Evolutionary conservation across 2,797 vertebrate species (phyloP).

Genomic region (Ctenopoma multispine): DNA sequence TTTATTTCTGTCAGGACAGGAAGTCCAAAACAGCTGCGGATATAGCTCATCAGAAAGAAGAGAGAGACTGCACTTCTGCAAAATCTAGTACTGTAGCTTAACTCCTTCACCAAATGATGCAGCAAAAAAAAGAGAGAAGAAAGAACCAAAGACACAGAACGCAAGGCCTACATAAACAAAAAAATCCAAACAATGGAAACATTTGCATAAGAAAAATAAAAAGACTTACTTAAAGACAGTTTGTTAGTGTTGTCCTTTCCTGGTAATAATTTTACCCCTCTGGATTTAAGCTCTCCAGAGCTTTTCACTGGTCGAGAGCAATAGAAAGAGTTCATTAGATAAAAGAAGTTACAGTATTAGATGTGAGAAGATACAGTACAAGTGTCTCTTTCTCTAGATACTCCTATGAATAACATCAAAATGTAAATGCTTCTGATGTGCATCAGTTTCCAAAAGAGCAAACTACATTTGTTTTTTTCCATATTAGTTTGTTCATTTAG

Average conservation of each 20-base stretch:
- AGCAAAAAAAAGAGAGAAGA: conserved; percentile 55
- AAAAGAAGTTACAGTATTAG: conserved; percentile 79
- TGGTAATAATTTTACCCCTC: conserved; percentile 97
- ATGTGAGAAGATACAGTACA: conserved; percentile 80
- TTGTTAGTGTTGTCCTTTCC: conserved; percentile 97
- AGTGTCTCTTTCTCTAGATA: conserved; percentile 72
- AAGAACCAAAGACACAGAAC: conserved; percentile 60
- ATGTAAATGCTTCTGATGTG: conserved; percentile 44
- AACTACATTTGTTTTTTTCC: conserved; percentile 42
- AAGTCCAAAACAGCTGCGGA: conserved; percentile 41
- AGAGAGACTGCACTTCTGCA: conserved; percentile 75
- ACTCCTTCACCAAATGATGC: conserved; percentile 69
- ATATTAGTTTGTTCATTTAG: conserved; percentile 30
- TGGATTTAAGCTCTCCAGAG: conserved; percentile 95
- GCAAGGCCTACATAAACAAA: conserved; percentile 65
- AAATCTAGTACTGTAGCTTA: conserved; percentile 80
- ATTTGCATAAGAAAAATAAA: conserved; percentile 74
- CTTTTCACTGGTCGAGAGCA: conserved; percentile 85
- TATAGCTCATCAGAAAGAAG: conserved; percentile 70
- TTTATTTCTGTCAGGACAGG: conserved; percentile 48
- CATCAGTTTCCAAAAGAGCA: conserved; percentile 35
- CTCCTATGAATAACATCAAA: conserved; percentile 55
- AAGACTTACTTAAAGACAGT: conserved; percentile 96
- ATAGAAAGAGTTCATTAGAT: conserved; percentile 77
- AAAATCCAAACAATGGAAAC: conserved; percentile 68